Conservation (phyloP, 2,113 vertebrate genomes). For the Daphoenositta chrysoptera region DNA sequence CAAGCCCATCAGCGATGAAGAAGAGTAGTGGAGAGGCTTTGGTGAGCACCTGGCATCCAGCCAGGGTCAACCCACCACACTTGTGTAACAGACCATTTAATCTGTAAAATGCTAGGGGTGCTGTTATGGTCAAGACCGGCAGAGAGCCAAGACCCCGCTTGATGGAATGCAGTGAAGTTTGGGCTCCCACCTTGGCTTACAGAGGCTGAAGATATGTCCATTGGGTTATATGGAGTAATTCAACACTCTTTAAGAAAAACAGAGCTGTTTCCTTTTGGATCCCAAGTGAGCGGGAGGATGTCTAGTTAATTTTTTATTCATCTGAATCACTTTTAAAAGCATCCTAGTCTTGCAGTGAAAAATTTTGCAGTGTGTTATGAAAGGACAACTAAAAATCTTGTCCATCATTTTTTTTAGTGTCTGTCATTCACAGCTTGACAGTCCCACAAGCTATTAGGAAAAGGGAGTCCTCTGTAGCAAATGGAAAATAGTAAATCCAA, state of each 20-base stretch:
- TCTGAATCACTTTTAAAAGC: constrained; percentile 20
- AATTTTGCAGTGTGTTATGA: neutral
- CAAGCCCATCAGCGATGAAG: rapidly evolving
- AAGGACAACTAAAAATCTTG: constrained; percentile 1
- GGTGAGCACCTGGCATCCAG: neutral
- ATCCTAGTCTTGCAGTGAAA: neutral
- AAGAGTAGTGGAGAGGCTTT: neutral
- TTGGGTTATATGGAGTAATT: neutral
- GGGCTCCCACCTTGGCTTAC: neutral
- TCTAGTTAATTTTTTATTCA: constrained; percentile 32
- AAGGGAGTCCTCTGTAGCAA: neutral
- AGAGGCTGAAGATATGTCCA: neutral
- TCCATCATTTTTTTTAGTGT: neutral
- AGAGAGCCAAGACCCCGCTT: neutral
- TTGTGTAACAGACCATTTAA: neutral
- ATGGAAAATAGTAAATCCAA: constrained; percentile 1
- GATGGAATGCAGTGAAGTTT: neutral
- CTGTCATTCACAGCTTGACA: neutral
- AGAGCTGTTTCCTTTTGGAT: neutral
- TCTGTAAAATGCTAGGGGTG: neutral
- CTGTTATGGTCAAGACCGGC: neutral
- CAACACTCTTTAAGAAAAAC: neutral
- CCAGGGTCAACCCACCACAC: neutral
- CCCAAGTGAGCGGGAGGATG: neutral
- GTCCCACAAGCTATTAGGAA: neutral